Conservation (phyloP, 2,113 vertebrate genomes). For the Labrus mixtus region DNA sequence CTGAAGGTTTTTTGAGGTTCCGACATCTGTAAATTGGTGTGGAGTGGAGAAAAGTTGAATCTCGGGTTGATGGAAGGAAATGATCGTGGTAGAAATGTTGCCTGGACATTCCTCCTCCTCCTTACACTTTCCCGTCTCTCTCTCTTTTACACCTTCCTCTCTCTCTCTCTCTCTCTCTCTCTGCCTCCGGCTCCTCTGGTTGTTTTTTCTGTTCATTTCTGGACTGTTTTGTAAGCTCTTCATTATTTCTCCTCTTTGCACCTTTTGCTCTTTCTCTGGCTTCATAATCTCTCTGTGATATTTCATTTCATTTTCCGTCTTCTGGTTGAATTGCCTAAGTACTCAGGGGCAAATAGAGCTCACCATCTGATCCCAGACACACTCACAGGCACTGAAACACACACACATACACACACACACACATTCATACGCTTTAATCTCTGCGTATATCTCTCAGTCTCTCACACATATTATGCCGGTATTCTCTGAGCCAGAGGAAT, state of each 20-base stretch:
- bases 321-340: conserved; percentile 21
- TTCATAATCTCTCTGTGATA: background rate
- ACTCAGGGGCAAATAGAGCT: conserved; percentile 19
- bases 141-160: background rate
- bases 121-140: background rate
- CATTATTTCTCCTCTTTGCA: conserved; percentile 4
- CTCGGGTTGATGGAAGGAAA: conserved; percentile 41
- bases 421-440: conserved; percentile 18
- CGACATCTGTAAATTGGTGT: conserved; percentile 44
- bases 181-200: background rate
- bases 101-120: background rate
- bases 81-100: conserved; percentile 37
- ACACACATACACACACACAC: background rate
- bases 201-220: background rate
- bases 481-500: conserved; percentile 8
- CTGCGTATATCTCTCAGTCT: conserved; percentile 6
- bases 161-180: background rate
- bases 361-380: conserved; percentile 17
- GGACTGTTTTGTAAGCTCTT: conserved; percentile 3
- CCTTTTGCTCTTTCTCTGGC: background rate
- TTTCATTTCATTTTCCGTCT: background rate
- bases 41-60: conserved; percentile 26
- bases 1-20: conserved; percentile 28
- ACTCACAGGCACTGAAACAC: background rate
- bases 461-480: background rate